Evolutionary conservation across 1,140 invertebrate genomes (phyloP).

Genomic region (Bombus balteatus): DNA sequence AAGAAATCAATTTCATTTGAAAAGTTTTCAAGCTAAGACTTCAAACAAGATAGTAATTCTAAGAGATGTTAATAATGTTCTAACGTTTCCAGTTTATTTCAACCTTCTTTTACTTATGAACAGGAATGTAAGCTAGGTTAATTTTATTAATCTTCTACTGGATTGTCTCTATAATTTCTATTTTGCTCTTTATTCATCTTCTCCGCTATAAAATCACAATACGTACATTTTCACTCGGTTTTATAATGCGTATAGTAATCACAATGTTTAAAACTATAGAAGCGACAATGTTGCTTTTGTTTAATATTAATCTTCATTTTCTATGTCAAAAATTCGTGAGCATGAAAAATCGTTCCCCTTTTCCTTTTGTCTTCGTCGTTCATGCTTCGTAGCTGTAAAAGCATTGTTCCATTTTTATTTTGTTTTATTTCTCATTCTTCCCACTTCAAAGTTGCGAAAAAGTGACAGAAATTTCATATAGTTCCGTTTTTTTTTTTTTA

Average conservation of each 20-base stretch:
- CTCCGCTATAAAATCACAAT: not conserved
- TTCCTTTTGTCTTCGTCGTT: not conserved
- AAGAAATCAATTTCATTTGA: too few species aligned
- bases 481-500: not conserved
- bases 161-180: not conserved
- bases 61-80: too few species aligned
- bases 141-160: not conserved
- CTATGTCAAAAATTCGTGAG: not conserved
- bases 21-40: too few species aligned
- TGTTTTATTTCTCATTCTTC: not conserved
- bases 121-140: not conserved
- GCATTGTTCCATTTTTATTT: not conserved
- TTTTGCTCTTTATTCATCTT: not conserved
- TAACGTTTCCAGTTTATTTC: too few species aligned
- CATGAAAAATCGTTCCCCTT: not conserved
- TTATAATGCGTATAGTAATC: not conserved
- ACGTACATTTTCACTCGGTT: not conserved
- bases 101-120: too few species aligned
- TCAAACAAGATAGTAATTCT: too few species aligned
- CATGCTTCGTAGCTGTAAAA: not conserved
- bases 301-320: not conserved
- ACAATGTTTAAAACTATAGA: not conserved
- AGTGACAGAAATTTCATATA: slow-evolving; percentile 6
- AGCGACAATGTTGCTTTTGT: too few species aligned
- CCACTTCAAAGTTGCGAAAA: not conserved